These are phyloP conservation scores for Gobius niger DNA, from an alignment of 2,113 vertebrate genomes.

Conservation along the genomic window DNA sequence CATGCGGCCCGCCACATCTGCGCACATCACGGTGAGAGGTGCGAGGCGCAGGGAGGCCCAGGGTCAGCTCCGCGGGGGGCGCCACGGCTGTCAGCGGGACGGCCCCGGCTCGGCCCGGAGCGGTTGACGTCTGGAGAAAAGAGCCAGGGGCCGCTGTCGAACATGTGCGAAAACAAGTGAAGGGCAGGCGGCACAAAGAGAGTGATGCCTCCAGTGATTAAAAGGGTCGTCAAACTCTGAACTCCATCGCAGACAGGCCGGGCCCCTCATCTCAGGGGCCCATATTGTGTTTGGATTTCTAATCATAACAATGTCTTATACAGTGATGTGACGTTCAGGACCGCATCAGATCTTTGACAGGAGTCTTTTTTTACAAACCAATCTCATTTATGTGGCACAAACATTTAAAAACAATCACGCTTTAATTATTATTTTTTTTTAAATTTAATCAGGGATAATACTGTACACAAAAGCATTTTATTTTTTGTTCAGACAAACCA, in stretches of 20 bases:
- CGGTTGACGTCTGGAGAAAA: slow-evolving; percentile 36
- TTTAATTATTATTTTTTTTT: no score
- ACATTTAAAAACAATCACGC: no score
- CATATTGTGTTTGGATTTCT: background rate
- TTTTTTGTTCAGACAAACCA: no score
- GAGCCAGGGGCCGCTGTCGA: slow-evolving; percentile 44
- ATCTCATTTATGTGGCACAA: no score
- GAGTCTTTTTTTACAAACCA: no score
- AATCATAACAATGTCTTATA: no score
- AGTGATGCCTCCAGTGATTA: slow-evolving; percentile 5
- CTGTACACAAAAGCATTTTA: no score
- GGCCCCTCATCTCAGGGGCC: background rate
- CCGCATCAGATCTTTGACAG: no score
- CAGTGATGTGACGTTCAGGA: no score
- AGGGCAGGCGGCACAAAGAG: slow-evolving; percentile 39
- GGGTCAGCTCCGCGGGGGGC: slow-evolving; percentile 50
- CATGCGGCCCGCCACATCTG: slow-evolving; percentile 70
- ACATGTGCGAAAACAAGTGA: slow-evolving; percentile 51
- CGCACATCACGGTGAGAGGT: slow-evolving; percentile 69
- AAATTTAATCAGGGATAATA: no score
- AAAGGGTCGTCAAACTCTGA: slow-evolving; percentile 1
- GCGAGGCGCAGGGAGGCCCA: slow-evolving; percentile 40
- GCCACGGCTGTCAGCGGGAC: slow-evolving; percentile 51
- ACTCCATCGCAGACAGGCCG: background rate
- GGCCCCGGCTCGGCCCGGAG: slow-evolving; percentile 42